A percentile compares a stretch with the other conserved stretches of the same genome.
These are phyloP conservation scores for Gopherus flavomarginatus DNA, from an alignment of 2,113 vertebrate species.

Conservation along the genomic window DNA sequence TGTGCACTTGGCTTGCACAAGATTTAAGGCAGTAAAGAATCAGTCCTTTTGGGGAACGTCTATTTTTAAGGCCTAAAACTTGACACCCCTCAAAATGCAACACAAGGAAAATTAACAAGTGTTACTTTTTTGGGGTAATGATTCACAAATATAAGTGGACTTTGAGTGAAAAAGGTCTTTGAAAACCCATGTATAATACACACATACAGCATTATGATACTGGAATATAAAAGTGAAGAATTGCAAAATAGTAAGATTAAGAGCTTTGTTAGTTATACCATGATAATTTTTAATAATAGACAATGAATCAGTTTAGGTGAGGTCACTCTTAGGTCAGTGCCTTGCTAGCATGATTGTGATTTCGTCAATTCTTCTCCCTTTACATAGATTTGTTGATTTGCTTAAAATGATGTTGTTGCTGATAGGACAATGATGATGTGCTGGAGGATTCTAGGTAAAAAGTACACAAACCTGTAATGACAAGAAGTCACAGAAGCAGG, in stretches of 20 bases:
- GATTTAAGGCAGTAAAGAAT: not conserved
- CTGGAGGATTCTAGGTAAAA: not conserved
- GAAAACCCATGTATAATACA: not conserved
- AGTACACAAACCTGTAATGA: too few relatives aligned
- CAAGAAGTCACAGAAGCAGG: not conserved
- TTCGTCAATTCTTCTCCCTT: not conserved
- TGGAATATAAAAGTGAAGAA: not conserved
- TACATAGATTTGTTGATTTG: not conserved
- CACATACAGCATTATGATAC: not conserved
- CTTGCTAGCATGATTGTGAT: not conserved
- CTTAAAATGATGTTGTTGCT: not conserved
- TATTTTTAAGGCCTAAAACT: not conserved
- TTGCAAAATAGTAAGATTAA: not conserved
- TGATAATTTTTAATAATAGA: not conserved
- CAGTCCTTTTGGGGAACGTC: not conserved
- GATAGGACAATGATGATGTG: not conserved
- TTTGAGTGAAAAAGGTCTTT: not conserved
- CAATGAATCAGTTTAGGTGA: not conserved
- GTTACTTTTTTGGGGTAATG: not conserved
- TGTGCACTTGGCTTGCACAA: slow-evolving; percentile 19
- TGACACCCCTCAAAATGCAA: not conserved
- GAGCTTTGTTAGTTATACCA: not conserved
- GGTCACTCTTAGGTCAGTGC: not conserved
- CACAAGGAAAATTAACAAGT: not conserved
- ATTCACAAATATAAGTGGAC: not conserved